A percentile compares a stretch with the other conserved stretches of the same genome.
Evolutionary conservation across 2,113 vertebrate species (phyloP).

Genomic region (Penelope pileata): DNA sequence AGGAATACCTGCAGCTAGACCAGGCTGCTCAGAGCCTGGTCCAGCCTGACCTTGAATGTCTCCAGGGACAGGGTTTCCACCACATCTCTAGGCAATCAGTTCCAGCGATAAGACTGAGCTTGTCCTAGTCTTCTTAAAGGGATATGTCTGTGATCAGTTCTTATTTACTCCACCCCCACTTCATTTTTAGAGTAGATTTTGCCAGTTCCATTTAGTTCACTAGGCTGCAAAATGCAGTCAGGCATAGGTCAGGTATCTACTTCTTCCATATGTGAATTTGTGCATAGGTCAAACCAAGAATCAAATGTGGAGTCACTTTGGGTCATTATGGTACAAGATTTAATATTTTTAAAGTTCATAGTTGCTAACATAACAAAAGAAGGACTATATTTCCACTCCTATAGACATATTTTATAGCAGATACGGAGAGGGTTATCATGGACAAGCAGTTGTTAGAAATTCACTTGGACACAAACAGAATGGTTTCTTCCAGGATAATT

Average conservation of each 20-base stretch:
- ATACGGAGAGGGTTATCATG: background rate
- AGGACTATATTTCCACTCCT: background rate
- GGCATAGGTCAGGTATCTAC: background rate
- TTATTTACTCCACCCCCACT: background rate
- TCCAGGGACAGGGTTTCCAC: background rate
- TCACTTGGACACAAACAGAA: background rate
- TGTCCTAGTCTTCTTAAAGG: background rate
- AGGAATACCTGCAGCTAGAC: background rate
- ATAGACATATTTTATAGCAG: background rate
- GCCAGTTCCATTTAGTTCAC: background rate
- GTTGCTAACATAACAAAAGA: background rate
- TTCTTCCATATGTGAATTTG: background rate
- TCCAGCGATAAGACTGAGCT: background rate
- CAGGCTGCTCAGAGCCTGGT: background rate
- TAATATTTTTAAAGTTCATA: background rate
- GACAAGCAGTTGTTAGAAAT: background rate
- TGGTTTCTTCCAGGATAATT: background rate
- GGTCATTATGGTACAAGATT: fast-evolving
- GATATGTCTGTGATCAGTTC: background rate
- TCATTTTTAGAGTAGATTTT: background rate
- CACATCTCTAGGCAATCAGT: background rate
- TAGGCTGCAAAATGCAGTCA: background rate
- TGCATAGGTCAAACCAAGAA: background rate
- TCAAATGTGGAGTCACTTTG: fast-evolving
- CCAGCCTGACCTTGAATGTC: background rate